A percentile compares a stretch with the other conserved stretches of the same genome.
phyloP scores from a whole-genome alignment of 2,888 invertebrate genomes.

The Diabrotica balteata region DNA sequence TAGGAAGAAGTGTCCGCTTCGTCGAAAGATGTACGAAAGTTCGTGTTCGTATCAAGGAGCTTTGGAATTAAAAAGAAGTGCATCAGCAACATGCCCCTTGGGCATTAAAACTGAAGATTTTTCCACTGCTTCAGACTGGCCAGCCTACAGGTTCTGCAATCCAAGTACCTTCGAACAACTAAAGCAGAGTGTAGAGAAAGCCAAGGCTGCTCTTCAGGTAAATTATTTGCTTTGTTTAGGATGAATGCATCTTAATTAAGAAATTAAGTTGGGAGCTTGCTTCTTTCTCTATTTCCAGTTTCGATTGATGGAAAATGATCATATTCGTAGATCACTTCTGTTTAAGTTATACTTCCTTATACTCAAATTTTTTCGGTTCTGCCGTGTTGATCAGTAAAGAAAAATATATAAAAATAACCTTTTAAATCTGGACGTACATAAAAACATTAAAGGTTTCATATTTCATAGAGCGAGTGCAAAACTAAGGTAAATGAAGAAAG shows the following conservation, averaged over 20 bases:
- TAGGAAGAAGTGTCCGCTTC: constrained; percentile 57
- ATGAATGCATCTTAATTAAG: not conserved
- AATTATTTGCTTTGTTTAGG: constrained; percentile 3
- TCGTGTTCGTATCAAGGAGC: constrained; percentile 86
- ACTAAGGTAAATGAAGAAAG: too few species aligned
- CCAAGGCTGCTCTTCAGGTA: constrained; percentile 83
- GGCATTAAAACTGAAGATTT: constrained; percentile 61
- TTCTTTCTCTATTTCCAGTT: too few species aligned
- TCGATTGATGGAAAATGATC: too few species aligned
- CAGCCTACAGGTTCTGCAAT: constrained; percentile 77
- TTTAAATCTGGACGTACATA: too few species aligned
- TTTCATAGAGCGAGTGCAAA: too few species aligned
- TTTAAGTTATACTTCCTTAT: too few species aligned
- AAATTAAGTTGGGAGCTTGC: not conserved
- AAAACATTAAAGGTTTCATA: too few species aligned
- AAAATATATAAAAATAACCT: too few species aligned
- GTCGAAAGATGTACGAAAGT: constrained; percentile 85
- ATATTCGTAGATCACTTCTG: too few species aligned
- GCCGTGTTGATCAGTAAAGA: too few species aligned
- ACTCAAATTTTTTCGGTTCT: too few species aligned
- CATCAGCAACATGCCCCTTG: constrained; percentile 53
- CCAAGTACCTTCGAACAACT: constrained; percentile 89
- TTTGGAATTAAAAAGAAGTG: constrained; percentile 59
- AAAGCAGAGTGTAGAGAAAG: constrained; percentile 90
- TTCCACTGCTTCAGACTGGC: constrained; percentile 72